These are phyloP conservation scores for Cyclina sinensis DNA, from an alignment of 1,140 invertebrate species.

Conservation along the genomic window DNA sequence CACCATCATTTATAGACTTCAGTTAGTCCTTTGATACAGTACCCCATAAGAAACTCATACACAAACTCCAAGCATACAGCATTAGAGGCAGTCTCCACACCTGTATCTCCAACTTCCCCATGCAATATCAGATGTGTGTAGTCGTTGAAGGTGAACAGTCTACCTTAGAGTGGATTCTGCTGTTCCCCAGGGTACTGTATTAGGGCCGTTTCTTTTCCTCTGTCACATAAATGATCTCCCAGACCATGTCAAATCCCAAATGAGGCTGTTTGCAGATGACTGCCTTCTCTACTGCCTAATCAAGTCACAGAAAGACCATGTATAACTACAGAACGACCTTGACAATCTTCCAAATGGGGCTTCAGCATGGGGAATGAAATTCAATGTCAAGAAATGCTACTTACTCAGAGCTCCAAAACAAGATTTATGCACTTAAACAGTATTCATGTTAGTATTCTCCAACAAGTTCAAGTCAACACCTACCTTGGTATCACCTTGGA, in stretches of 20 bases:
- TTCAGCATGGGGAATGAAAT: no score
- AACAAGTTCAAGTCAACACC: no score
- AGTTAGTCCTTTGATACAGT: not conserved
- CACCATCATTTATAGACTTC: slow-evolving; percentile 13
- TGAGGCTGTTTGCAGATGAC: slow-evolving; percentile 68
- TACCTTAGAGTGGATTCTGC: not conserved
- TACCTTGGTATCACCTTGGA: no score
- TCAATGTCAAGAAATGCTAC: no score
- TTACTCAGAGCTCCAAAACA: no score
- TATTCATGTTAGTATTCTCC: no score
- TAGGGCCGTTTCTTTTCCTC: slow-evolving; percentile 39
- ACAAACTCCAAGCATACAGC: slow-evolving; percentile 6
- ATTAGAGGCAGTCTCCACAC: not conserved
- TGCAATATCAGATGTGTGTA: slow-evolving; percentile 8
- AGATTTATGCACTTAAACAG: no score
- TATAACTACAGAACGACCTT: slow-evolving; percentile 21
- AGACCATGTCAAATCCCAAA: slow-evolving; percentile 53
- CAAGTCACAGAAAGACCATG: not conserved
- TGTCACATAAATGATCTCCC: slow-evolving; percentile 69
- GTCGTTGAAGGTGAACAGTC: slow-evolving; percentile 47
- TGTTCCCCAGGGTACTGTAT: slow-evolving; percentile 17
- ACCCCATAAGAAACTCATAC: slow-evolving; percentile 27
- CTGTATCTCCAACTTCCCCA: not conserved
- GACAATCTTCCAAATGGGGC: not conserved
- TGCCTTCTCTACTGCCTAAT: slow-evolving; percentile 49